phyloP scores from a whole-genome alignment of 1,140 invertebrate species.

The Stegodyphus dumicola region DNA sequence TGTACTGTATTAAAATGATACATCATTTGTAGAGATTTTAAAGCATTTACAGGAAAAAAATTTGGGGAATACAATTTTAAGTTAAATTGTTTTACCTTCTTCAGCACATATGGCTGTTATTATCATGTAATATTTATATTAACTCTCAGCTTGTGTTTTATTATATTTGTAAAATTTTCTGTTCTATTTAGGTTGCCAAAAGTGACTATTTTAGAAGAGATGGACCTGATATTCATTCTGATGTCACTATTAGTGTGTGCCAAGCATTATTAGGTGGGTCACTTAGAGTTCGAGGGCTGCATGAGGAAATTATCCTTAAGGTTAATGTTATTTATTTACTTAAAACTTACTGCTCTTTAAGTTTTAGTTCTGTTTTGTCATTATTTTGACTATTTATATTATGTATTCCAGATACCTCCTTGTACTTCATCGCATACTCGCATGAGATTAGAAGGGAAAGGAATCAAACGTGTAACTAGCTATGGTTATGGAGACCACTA shows the following conservation, averaged over 20 bases:
- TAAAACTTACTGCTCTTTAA: not conserved
- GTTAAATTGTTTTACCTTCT: too few species aligned
- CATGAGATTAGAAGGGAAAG: slow-evolving; percentile 88
- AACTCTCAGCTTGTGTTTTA: too few species aligned
- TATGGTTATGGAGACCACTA: slow-evolving; percentile 97
- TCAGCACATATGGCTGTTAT: too few species aligned
- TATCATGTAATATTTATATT: too few species aligned
- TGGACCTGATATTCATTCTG: slow-evolving; percentile 93
- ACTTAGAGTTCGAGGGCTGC: slow-evolving; percentile 90
- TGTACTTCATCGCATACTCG: slow-evolving; percentile 92
- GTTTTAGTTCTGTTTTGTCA: not conserved
- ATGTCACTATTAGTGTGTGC: slow-evolving; percentile 84
- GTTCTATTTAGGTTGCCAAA: slow-evolving; percentile 71
- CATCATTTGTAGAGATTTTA: too few species aligned
- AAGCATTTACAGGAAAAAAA: too few species aligned
- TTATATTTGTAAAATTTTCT: too few species aligned
- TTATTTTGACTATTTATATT: not conserved
- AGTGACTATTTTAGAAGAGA: slow-evolving; percentile 93
- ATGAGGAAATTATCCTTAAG: slow-evolving; percentile 91
- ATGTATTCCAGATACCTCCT: slow-evolving; percentile 78
- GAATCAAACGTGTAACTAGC: slow-evolving; percentile 89
- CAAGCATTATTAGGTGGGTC: slow-evolving; percentile 95
- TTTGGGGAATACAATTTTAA: too few species aligned
- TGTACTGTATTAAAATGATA: too few species aligned
- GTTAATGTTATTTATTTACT: slow-evolving; percentile 67